Evolutionary conservation across 2,888 invertebrate species (phyloP).

Genomic region (Rhyacophila evoluta): DNA sequence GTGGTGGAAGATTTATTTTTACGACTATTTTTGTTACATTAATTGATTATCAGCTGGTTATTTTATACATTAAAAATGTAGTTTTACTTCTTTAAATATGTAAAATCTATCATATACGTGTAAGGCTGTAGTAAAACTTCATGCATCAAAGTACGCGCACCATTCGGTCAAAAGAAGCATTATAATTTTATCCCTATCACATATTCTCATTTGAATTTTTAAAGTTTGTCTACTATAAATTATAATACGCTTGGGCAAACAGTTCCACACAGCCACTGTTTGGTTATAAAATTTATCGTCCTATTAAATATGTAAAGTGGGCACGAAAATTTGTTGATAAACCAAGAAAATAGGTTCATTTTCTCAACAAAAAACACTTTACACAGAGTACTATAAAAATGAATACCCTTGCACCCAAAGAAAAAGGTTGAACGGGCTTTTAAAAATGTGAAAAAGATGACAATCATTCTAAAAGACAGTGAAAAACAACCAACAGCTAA

Average conservation of each 20-base stretch:
- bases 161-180: too few relatives aligned
- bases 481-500: background rate
- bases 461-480: background rate
- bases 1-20: too few relatives aligned
- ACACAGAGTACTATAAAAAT: background rate
- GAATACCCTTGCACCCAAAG: background rate
- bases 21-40: too few relatives aligned
- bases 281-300: slow-evolving; percentile 17
- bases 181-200: too few relatives aligned
- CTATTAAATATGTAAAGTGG: background rate
- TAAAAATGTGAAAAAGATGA: background rate
- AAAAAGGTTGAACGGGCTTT: background rate
- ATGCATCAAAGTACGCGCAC: too few relatives aligned
- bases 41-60: too few relatives aligned
- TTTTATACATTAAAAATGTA: too few relatives aligned
- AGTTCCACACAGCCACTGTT: background rate
- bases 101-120: too few relatives aligned
- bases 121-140: too few relatives aligned
- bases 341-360: slow-evolving; percentile 24
- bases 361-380: slow-evolving; percentile 13
- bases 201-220: background rate
- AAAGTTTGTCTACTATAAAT: background rate
- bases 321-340: slow-evolving; percentile 6
- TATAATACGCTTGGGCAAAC: background rate
- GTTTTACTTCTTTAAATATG: too few relatives aligned